Conservation (phyloP, 2,888 invertebrate species). For the Hirtodrosophila duncani region DNA sequence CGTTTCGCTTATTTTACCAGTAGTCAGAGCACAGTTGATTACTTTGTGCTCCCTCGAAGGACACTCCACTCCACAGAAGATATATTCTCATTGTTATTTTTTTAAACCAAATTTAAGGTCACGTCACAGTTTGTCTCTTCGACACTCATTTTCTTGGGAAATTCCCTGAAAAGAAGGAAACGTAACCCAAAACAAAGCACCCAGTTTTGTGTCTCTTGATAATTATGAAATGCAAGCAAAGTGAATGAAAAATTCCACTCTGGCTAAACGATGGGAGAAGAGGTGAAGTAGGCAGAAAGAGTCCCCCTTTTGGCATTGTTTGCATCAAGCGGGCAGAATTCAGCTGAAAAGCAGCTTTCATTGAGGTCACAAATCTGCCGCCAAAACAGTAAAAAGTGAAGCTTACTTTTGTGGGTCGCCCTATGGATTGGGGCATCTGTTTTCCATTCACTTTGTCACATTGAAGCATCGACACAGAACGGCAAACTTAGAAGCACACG, state of each 20-base stretch:
- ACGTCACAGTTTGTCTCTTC: no score
- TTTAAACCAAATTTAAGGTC: no score
- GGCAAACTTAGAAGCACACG: no score
- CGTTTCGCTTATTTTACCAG: no score
- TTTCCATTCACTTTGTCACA: slow-evolving; percentile 23
- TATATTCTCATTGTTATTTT: no score
- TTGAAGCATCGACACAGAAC: slow-evolving; percentile 7
- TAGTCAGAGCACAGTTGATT: no score
- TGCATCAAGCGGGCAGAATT: no score
- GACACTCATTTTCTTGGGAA: slow-evolving; percentile 7
- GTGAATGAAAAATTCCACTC: slow-evolving; percentile 15
- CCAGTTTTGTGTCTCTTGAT: slow-evolving; percentile 18
- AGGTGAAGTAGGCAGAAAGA: no score
- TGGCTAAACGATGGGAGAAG: no score
- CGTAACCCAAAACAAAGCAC: slow-evolving; percentile 1
- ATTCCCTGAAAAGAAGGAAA: neutral
- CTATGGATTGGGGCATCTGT: no score
- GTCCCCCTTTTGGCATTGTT: slow-evolving; percentile 12
- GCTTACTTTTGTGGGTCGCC: slow-evolving; percentile 11
- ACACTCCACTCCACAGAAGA: no score
- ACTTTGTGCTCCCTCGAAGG: no score
- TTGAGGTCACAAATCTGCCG: slow-evolving; percentile 15
- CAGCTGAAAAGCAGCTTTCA: neutral
- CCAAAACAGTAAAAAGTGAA: neutral
- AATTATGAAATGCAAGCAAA: slow-evolving; percentile 39